A percentile compares a stretch with the other conserved stretches of the same genome.
phyloP scores from a whole-genome alignment of 2,113 vertebrate species.

The Ahaetulla prasina region DNA sequence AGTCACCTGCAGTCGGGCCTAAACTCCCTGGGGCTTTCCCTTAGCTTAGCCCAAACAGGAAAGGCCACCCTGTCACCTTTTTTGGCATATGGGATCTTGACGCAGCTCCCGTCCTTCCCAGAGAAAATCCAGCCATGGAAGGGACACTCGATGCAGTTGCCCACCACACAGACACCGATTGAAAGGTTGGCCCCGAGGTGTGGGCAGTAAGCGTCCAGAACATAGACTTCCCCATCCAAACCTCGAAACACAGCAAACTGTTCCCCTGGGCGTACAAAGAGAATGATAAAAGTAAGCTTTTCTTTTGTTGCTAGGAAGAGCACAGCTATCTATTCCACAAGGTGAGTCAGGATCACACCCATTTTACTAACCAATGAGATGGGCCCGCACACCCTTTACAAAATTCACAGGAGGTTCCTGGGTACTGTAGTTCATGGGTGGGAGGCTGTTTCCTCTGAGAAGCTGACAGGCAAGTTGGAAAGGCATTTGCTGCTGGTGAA shows the following conservation, averaged over 20 bases:
- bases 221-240: conserved; percentile 63
- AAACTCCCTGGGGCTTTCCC: neutral
- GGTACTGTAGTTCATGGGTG: neutral
- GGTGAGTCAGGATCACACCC: neutral
- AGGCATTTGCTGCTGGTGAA: neutral
- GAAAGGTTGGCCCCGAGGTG: conserved; percentile 77
- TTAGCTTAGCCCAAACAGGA: neutral
- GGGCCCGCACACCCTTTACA: neutral
- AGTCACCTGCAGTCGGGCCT: neutral
- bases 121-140: conserved; percentile 81
- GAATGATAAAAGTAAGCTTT: neutral
- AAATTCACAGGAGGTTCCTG: neutral
- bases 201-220: conserved; percentile 77
- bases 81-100: conserved; percentile 67
- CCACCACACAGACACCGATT: conserved; percentile 71
- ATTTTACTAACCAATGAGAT: neutral
- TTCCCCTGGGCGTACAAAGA: conserved; percentile 53
- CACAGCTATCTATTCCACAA: neutral
- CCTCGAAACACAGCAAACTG: conserved; percentile 68
- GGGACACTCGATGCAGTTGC: conserved; percentile 75
- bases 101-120: conserved; percentile 74
- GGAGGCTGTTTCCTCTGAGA: neutral
- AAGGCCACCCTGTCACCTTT: conserved; percentile 62
- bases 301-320: neutral
- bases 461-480: neutral